Evolutionary conservation across 1,140 invertebrate species (phyloP).

Genomic region (Halesus radiatus): DNA sequence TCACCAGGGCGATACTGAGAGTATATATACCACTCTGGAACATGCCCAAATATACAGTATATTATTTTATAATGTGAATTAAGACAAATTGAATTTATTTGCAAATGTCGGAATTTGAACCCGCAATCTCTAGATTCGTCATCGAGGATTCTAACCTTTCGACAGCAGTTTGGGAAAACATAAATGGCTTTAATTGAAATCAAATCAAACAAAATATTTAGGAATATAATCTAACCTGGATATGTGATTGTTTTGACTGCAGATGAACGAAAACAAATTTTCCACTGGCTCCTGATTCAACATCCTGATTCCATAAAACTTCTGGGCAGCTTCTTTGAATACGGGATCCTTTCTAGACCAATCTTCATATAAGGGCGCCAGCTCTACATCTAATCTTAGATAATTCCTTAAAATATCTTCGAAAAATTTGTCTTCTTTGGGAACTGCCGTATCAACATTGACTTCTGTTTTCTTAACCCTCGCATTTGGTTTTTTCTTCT

Average conservation of each 20-base stretch:
- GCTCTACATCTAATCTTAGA: conserved; percentile 79
- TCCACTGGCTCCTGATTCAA: conserved; percentile 93
- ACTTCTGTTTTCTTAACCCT: conserved; percentile 50
- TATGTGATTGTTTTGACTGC: conserved; percentile 98
- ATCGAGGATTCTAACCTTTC: no score
- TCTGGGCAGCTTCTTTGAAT: conserved; percentile 78
- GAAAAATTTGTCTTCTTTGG: conserved; percentile 60
- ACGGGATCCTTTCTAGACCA: conserved; percentile 83
- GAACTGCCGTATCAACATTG: conserved; percentile 39
- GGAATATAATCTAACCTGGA: conserved; percentile 72
- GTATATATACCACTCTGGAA: no score
- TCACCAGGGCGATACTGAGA: no score
- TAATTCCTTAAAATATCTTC: conserved; percentile 74
- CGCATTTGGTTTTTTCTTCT: conserved; percentile 55
- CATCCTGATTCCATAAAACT: conserved; percentile 89
- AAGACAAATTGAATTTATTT: no score
- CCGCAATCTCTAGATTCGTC: no score
- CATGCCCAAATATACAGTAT: no score
- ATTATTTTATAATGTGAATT: no score
- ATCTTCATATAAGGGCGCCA: conserved; percentile 78
- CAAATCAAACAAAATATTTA: not conserved
- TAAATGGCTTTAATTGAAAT: no score
- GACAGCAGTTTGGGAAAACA: not conserved
- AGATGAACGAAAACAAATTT: conserved; percentile 96
- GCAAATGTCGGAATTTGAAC: no score